These are phyloP conservation scores for Ptilorrhoa leucosticta DNA, from an alignment of 2,113 vertebrate genomes.

Conservation along the genomic window DNA sequence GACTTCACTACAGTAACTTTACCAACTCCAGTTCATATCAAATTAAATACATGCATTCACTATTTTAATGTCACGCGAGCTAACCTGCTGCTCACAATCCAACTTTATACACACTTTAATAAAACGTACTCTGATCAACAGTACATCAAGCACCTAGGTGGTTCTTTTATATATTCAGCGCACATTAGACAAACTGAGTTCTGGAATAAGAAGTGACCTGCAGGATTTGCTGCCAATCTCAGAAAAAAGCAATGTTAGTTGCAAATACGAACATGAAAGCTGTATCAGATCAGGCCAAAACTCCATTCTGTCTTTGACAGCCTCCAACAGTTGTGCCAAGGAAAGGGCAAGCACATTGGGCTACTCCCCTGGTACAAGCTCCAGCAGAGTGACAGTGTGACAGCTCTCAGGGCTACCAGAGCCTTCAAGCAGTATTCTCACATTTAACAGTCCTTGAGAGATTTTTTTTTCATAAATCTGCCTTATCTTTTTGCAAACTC, in stretches of 20 bases:
- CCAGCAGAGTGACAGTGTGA: neutral
- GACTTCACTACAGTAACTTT: neutral
- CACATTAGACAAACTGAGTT: neutral
- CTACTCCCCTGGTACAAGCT: neutral
- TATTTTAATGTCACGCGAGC: neutral
- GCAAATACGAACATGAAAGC: neutral
- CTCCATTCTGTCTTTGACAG: neutral
- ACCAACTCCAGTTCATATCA: neutral
- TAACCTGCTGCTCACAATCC: neutral
- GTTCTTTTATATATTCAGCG: neutral
- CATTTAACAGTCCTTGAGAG: neutral
- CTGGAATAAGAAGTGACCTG: neutral
- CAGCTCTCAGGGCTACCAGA: neutral
- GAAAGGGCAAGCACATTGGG: neutral
- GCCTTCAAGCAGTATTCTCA: neutral
- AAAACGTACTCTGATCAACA: neutral
- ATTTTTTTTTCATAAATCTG: neutral
- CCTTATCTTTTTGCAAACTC: neutral
- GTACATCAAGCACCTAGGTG: neutral
- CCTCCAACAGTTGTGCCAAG: neutral
- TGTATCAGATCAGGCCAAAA: neutral
- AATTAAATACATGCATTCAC: neutral
- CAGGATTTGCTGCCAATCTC: neutral
- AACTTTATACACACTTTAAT: neutral
- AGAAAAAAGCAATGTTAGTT: neutral